Conservation (phyloP, 2,797 vertebrate genomes). For the Morelia viridis region DNA sequence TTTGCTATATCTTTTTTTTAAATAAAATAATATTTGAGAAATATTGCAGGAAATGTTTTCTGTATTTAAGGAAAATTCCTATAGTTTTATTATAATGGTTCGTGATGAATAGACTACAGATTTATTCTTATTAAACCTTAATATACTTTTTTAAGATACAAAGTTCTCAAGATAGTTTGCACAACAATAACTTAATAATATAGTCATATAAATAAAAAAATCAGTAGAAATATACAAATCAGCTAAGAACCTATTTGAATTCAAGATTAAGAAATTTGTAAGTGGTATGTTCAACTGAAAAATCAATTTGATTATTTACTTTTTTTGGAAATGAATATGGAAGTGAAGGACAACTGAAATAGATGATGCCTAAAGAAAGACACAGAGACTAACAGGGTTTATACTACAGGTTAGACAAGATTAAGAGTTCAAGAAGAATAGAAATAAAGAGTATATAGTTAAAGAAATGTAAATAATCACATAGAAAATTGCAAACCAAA, state of each 20-base stretch:
- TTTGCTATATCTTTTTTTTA: conserved; percentile 11
- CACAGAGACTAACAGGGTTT: neutral
- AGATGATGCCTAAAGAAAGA: neutral
- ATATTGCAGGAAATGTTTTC: neutral
- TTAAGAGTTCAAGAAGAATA: neutral
- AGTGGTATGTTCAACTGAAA: neutral
- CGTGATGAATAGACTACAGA: neutral
- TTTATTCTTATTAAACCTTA: neutral
- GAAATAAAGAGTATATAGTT: neutral
- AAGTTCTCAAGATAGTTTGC: neutral
- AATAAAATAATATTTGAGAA: neutral
- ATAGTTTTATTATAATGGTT: neutral
- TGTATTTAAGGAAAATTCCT: conserved; percentile 11
- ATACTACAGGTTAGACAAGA: neutral
- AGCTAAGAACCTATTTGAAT: neutral
- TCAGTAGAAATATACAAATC: neutral
- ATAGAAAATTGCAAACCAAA: neutral
- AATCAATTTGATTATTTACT: neutral
- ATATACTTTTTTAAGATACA: neutral
- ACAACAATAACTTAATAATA: neutral
- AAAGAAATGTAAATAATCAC: neutral
- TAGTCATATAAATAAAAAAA: neutral
- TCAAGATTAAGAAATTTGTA: neutral
- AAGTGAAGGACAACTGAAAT: neutral
- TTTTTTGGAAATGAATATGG: neutral